phyloP scores from a whole-genome alignment of 2,888 invertebrate genomes.

The Daptonema setosum region DNA sequence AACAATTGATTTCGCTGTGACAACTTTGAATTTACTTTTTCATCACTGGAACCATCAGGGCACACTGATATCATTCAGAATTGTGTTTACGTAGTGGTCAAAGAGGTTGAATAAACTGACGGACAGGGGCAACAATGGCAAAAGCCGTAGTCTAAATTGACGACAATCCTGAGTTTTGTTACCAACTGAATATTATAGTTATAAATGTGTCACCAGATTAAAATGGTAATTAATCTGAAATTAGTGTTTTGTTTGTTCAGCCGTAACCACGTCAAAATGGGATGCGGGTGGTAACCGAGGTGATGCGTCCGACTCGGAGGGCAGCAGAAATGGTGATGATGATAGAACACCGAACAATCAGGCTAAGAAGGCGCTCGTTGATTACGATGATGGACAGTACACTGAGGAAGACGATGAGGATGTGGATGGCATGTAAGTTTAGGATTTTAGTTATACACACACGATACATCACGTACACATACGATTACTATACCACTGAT shows the following conservation, averaged over 20 bases:
- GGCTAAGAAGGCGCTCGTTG: neutral
- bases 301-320: constrained; percentile 13
- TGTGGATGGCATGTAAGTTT: constrained; percentile 13
- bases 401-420: constrained; percentile 26
- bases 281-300: constrained; percentile 44
- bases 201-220: neutral
- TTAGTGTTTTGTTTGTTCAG: constrained; percentile 35
- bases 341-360: too few species aligned
- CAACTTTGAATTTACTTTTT: too few species aligned
- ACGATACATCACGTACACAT: too few species aligned
- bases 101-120: too few species aligned
- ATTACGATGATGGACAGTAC: neutral
- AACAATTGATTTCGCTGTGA: neutral
- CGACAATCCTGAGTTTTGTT: neutral
- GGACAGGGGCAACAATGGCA: too few species aligned
- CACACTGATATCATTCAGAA: too few species aligned
- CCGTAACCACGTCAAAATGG: constrained; percentile 70
- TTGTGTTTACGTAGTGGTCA: too few species aligned
- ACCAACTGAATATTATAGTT: neutral
- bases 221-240: neutral
- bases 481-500: too few species aligned
- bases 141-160: too few species aligned
- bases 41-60: too few species aligned
- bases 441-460: neutral
- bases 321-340: too few species aligned